Conservation (phyloP, 2,888 invertebrate species). For the Palloptera scutellata region DNA sequence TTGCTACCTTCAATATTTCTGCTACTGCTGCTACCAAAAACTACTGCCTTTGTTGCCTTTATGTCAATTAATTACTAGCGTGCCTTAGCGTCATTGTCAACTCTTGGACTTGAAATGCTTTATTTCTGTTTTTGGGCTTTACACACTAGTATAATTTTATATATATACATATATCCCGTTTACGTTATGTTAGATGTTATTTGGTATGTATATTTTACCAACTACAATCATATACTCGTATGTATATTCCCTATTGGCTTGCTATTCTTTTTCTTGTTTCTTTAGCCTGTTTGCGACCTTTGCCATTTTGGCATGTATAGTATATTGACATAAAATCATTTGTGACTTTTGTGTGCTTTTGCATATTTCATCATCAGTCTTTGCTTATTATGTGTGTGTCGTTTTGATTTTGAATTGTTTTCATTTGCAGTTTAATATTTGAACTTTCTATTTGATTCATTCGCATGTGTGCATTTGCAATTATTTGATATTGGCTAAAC, state of each 20-base stretch:
- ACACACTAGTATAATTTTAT: not conserved
- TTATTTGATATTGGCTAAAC: too few species aligned
- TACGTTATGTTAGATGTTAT: too few species aligned
- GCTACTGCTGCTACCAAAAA: not conserved
- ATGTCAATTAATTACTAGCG: slow-evolving; percentile 33
- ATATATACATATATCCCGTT: too few species aligned
- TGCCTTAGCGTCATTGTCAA: slow-evolving; percentile 27
- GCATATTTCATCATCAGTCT: too few species aligned
- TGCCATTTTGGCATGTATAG: not conserved
- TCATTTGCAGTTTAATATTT: too few species aligned
- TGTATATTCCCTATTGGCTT: not conserved
- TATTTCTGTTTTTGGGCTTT: not conserved
- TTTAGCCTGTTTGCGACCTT: slow-evolving; percentile 1
- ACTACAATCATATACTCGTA: not conserved
- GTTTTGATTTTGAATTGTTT: too few species aligned
- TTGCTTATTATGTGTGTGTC: too few species aligned
- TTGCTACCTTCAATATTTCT: not conserved
- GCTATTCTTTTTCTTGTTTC: slow-evolving; percentile 1
- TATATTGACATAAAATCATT: too few species aligned
- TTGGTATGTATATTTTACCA: too few species aligned
- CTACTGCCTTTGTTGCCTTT: slow-evolving; percentile 13
- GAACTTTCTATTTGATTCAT: too few species aligned
- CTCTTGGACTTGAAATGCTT: not conserved
- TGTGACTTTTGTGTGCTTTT: too few species aligned
- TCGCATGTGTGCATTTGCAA: too few species aligned